Conservation (phyloP, 2,888 invertebrate species). For the Yponomeuta evonymella region DNA sequence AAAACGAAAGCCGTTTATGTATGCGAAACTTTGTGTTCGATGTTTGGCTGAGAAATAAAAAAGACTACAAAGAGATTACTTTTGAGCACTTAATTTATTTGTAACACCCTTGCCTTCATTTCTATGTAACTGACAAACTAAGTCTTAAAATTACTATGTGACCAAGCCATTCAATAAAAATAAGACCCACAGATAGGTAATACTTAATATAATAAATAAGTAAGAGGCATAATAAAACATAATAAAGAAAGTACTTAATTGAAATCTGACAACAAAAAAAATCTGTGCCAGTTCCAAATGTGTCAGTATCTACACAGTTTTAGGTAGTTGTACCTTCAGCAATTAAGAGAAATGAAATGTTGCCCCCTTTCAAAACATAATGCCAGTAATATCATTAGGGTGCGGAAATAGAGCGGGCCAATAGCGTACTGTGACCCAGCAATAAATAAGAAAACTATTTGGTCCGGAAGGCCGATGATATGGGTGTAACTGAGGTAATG, state of each 20-base stretch:
- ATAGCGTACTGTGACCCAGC: constrained; percentile 32
- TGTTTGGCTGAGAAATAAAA: neutral
- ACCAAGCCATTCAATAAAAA: too few species aligned
- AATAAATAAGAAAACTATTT: constrained; percentile 17
- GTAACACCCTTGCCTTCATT: too few species aligned
- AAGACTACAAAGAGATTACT: neutral
- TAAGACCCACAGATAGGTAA: too few species aligned
- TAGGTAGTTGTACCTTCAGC: neutral
- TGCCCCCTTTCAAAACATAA: constrained; percentile 34
- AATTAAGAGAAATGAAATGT: constrained; percentile 16
- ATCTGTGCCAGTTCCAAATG: too few species aligned
- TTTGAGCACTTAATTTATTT: neutral
- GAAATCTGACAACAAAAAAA: too few species aligned
- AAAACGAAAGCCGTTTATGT: neutral
- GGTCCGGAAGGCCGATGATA: constrained; percentile 15
- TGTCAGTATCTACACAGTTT: too few species aligned
- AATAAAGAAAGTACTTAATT: too few species aligned
- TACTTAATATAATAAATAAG: too few species aligned
- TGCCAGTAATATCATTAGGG: constrained; percentile 57
- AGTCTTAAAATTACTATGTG: too few species aligned
- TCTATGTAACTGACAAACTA: too few species aligned
- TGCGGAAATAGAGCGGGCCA: constrained; percentile 45
- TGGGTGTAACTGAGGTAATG: constrained; percentile 11
- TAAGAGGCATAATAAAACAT: too few species aligned
- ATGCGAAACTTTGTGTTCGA: neutral